phyloP scores from a whole-genome alignment of 2,888 invertebrate genomes.

The Alsophila aescularia region DNA sequence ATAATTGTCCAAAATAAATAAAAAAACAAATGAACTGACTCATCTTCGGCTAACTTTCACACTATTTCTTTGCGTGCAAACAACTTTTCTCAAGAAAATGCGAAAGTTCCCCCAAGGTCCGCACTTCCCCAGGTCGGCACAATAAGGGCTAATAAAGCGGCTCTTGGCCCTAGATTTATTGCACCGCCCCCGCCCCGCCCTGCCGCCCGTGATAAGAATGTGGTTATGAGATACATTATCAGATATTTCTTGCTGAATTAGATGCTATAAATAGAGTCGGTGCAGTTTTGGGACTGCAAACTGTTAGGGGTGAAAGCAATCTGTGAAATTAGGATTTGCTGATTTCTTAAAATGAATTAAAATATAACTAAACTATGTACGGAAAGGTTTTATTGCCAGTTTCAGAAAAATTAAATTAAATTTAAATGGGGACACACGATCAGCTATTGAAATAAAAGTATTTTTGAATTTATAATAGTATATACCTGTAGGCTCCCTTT shows the following conservation, averaged over 20 bases:
- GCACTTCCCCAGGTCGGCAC: conserved; percentile 13
- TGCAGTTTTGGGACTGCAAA: background rate
- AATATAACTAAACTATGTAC: too few relatives aligned
- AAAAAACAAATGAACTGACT: background rate
- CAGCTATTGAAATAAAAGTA: too few relatives aligned
- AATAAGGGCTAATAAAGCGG: conserved; percentile 32
- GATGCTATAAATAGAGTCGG: background rate
- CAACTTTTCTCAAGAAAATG: background rate
- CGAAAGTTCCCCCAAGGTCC: conserved; percentile 5
- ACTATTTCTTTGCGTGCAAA: conserved; percentile 7
- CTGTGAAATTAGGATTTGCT: background rate
- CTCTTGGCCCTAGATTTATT: conserved; percentile 35
- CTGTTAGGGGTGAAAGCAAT: background rate
- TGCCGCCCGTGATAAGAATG: conserved; percentile 33
- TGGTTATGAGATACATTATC: conserved; percentile 25
- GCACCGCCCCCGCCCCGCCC: conserved; percentile 25
- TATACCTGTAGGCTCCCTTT: too few relatives aligned
- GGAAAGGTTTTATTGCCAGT: too few relatives aligned
- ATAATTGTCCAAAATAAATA: background rate
- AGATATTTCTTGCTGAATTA: conserved; percentile 7
- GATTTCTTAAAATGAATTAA: background rate
- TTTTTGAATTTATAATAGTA: too few relatives aligned
- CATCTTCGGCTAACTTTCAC: conserved; percentile 3
- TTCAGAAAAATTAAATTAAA: too few relatives aligned
- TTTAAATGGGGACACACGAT: too few relatives aligned